A percentile compares a stretch with the other conserved stretches of the same genome.
Evolutionary conservation across 2,797 vertebrate species (phyloP).

Genomic region (Telmatherina bonti): DNA sequence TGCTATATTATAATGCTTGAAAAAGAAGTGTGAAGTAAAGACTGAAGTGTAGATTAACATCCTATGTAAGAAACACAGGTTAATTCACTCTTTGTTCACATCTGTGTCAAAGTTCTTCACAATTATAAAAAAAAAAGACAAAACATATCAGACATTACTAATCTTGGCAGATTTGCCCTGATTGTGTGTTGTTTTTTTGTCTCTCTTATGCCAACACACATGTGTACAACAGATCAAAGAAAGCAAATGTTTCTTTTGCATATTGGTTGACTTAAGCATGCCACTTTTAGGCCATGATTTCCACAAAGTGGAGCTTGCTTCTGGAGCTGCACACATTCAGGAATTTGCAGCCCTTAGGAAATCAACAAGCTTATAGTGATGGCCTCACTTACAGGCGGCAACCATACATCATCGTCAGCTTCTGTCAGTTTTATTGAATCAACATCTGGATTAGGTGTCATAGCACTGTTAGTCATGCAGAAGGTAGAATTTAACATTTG

Average conservation of each 20-base stretch:
- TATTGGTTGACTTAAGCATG: no score
- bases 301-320: slow-evolving; percentile 23
- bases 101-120: slow-evolving; percentile 24
- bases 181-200: slow-evolving; percentile 32
- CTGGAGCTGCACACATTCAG: slow-evolving; percentile 41
- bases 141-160: slow-evolving; percentile 43
- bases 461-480: slow-evolving; percentile 14
- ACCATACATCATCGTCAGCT: slow-evolving; percentile 25
- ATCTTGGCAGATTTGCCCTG: slow-evolving; percentile 27
- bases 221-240: no score
- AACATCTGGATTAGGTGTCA: slow-evolving; percentile 30
- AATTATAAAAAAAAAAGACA: slow-evolving; percentile 2
- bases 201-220: slow-evolving; percentile 28
- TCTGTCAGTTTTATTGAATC: slow-evolving; percentile 38
- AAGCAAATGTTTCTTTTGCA: no score
- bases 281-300: slow-evolving; percentile 38
- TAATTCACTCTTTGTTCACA: slow-evolving; percentile 17
- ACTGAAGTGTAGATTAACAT: neutral
- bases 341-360: slow-evolving; percentile 52
- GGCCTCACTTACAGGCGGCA: slow-evolving; percentile 35
- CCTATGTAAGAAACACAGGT: slow-evolving; percentile 13
- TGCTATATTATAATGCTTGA: neutral
- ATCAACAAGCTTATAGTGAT: slow-evolving; percentile 26
- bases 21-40: neutral
- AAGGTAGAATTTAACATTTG: slow-evolving; percentile 1